A percentile compares a stretch with the other conserved stretches of the same genome.
These are phyloP conservation scores for Mimas tiliae DNA, from an alignment of 2,888 invertebrate genomes.

Conservation along the genomic window DNA sequence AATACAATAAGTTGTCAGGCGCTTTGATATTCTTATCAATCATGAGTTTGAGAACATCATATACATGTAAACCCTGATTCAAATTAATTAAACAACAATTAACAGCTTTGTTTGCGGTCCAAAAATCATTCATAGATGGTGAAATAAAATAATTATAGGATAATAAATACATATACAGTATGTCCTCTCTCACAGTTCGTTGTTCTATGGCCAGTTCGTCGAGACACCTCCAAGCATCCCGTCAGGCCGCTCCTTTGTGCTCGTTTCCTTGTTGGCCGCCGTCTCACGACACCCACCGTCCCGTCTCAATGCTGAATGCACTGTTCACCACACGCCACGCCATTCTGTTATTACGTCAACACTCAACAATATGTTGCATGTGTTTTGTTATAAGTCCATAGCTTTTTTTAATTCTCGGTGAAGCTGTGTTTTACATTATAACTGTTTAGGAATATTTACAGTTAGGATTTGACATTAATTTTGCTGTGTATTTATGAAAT, in stretches of 20 bases:
- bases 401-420: background rate
- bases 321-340: constrained; percentile 38
- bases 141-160: too few species aligned
- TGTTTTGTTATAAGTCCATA: background rate
- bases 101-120: too few species aligned
- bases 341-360: constrained; percentile 24
- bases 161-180: too few species aligned
- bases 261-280: constrained; percentile 29
- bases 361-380: constrained; percentile 24
- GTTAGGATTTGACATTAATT: too few species aligned
- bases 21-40: too few species aligned
- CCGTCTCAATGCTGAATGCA: constrained; percentile 24
- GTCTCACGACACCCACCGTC: constrained; percentile 28
- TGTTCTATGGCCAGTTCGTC: constrained; percentile 43
- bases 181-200: constrained; percentile 18
- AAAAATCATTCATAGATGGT: too few species aligned
- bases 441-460: too few species aligned
- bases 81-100: too few species aligned
- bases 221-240: constrained; percentile 58
- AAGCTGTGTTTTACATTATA: background rate
- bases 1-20: too few species aligned
- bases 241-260: constrained; percentile 34
- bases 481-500: background rate
- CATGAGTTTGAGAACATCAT: too few species aligned
- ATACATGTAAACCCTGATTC: too few species aligned